Conservation (phyloP, 2,113 vertebrate genomes). For the Muntiacus muntjak region DNA sequence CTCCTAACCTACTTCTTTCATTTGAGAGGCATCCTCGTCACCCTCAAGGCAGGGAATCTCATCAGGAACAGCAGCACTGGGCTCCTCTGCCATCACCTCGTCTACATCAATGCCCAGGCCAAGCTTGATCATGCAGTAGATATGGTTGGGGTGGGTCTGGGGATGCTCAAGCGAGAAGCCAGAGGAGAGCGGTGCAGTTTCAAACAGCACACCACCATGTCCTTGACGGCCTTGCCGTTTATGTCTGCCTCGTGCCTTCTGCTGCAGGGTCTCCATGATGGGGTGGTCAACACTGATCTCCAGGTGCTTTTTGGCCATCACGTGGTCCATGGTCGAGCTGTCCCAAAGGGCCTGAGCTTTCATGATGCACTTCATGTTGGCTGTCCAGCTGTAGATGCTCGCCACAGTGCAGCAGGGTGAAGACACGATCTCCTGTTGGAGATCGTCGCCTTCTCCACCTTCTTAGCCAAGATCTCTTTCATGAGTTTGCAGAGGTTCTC, state of each 20-base stretch:
- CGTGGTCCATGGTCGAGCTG: neutral
- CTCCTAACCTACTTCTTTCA: neutral
- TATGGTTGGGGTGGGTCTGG: neutral
- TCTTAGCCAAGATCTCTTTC: neutral
- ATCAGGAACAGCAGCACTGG: neutral
- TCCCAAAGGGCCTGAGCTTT: neutral
- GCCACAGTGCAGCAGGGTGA: neutral
- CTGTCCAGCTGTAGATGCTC: neutral
- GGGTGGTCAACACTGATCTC: neutral
- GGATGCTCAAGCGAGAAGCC: neutral
- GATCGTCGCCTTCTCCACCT: neutral
- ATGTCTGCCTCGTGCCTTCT: neutral
- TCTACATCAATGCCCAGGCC: neutral
- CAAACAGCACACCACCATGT: neutral
- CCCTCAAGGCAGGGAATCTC: fast-evolving
- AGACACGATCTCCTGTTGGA: neutral
- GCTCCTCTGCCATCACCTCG: neutral
- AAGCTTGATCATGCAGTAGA: neutral
- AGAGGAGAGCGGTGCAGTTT: neutral
- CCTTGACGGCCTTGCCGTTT: neutral
- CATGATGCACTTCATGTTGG: neutral
- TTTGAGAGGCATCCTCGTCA: neutral
- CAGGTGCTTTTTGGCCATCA: neutral
- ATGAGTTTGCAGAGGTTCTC: neutral
- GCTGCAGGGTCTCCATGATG: neutral